Evolutionary conservation across 2,113 vertebrate genomes (phyloP), one percentile per base, ranked within the genome.

Genomic region (Elaphurus davidianus): DNA sequence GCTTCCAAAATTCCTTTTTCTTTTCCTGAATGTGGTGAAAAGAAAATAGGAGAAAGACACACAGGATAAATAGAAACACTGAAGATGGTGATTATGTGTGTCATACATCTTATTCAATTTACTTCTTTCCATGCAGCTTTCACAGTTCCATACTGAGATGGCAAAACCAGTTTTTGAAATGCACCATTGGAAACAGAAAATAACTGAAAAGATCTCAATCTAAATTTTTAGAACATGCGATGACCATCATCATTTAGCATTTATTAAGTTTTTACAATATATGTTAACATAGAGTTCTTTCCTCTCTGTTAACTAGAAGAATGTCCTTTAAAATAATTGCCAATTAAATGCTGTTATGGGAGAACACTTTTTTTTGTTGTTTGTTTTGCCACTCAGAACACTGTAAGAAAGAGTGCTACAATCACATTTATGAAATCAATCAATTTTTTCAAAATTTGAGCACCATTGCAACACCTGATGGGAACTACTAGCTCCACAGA

Each of bases 301-400:
- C 55, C 10, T 96, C 43, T 85, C 9, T 50, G 14, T 62, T 15
- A 90, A 27, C 79, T 50, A 52, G 60, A 92, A 96, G 28, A 93
- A 81, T 64, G 10, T 74, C n/a, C 14, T 93, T 90, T 88, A 94
- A 94, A 90, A 47, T 87, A 85, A 91, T 93, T 88, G 64, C 16
- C 88, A 81, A 83, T 64, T 74, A 71, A 93, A 84, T 83, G 5
- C 52, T 85, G 1, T 79, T 93, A 87, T 47, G 45, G 59, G 52
- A 84, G 62, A 30, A 79, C 5, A 62, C 14, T n/a, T 86, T 88
- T 81, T 78, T 78, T 76, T 12, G 50, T 21, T 60, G 74, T 90
- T 87, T 71, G 47, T 28, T 76, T 88, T 90, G n/a, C 23, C 43
- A 86, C 33, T 85, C 15, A 86, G 64, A 89, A 91, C 59, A 71